Evolutionary conservation across 2,113 vertebrate species (phyloP).

Genomic region (rat (Rattus norvegicus)): DNA sequence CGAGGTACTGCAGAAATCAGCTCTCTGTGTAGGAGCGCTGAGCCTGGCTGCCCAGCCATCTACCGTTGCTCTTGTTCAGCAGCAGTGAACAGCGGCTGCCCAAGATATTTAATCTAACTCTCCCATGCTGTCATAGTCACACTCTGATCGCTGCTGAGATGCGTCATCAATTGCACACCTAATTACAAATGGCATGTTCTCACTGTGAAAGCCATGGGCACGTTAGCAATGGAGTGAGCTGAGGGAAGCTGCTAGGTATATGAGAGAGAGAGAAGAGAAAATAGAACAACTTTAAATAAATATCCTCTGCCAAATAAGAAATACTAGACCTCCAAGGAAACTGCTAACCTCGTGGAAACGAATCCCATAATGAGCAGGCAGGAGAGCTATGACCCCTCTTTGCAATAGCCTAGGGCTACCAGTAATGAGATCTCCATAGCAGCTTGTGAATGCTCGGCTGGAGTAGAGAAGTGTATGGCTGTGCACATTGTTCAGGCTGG

Average conservation of each 20-base stretch:
- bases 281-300: conserved; percentile 17
- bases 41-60: background rate
- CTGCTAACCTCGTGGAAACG: background rate
- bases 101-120: background rate
- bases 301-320: conserved; percentile 34
- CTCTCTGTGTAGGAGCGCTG: background rate
- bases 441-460: background rate
- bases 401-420: background rate
- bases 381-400: conserved; percentile 15
- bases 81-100: background rate
- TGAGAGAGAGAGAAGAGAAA: background rate
- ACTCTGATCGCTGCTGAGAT: background rate
- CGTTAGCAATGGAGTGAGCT: background rate
- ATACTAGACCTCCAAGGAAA: conserved; percentile 43
- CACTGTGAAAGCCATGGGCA: background rate
- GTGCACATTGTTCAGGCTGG: background rate
- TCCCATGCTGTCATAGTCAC: background rate
- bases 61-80: conserved; percentile 37
- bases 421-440: conserved; percentile 41
- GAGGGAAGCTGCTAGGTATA: background rate
- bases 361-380: background rate
- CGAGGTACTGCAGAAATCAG: background rate
- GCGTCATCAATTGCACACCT: background rate
- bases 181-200: background rate
- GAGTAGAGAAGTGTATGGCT: fast-evolving